Base-by-base conservation (phyloP, 2,113 vertebrate genomes). In the Strix aluco region DNA sequence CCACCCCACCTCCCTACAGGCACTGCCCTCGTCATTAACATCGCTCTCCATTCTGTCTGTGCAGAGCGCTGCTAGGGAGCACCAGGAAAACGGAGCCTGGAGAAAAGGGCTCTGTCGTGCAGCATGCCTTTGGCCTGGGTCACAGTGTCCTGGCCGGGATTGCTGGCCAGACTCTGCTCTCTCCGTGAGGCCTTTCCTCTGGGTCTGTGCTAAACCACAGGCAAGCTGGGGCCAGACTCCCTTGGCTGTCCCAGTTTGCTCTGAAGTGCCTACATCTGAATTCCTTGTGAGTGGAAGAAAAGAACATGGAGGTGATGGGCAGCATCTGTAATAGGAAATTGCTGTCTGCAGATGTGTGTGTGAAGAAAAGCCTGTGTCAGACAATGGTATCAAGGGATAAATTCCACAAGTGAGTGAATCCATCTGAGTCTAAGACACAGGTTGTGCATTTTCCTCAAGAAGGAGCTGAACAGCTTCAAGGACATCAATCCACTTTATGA, bases 371-470 rank as follows among this genome's bases (percentile, higher is more conserved):
- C 91, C 72, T 44, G 44, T 92, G 92, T 96, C 91, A 97, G 95
- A 96, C 95, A 92, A 93, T 34, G 91, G 95, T 91, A 96, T 95
- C 97, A 96, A 97, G 96, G 94, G 94, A 97, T 97, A 97, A 94
- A 96, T 96, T 97, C 96, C 96, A 94, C 89, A 96, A 95, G 96
- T 94, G 94, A 97, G 92, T 94, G 96, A 96, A 94, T 97, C 92
- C 96, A 97, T 96, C 95, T 95, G 93, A 96, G 81, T 80, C 86
- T 81, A 91, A 94, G 95, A 94, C 91, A 92, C 86, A 92, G 55
- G 63, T 87, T 80, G 59, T 94, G 91, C 78, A 87, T 96, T 96
- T 96, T 88, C 88, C 73, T 84, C 84, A 95, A 94, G 90, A 70
- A 93, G 61, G 47, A 95, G 51, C 52, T 61, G 83, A 94, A 80